Base-by-base conservation (phyloP, 2,113 vertebrate genomes). In the Aramus guarauna region DNA sequence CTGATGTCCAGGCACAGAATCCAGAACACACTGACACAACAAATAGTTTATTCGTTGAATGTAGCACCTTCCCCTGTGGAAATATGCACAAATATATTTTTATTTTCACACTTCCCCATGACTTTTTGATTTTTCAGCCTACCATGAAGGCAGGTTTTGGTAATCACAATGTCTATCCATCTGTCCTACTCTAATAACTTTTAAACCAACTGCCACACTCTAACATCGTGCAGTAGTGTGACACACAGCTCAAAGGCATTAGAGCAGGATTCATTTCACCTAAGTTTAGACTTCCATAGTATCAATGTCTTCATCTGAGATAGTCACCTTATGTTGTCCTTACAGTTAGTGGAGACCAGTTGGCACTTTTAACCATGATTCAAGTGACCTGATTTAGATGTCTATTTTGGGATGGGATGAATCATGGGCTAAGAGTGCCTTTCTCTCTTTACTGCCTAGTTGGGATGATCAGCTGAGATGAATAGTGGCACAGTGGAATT, bases 371-470 rank as follows among this genome's bases (percentile, higher is more conserved):
- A 63, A 72, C 62, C 60, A 18, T 52, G 73, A 94, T 85, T 87
- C 73, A 48, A 95, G 59, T 68, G 66, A 59, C 77, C 77, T 78
- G 80, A 95, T 96, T 85, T 92, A 92, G 86, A 68, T 30, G 15
- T 39, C 84, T 96, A 72, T 96, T 96, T 95, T 96, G 77, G 69
- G 87, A 43, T 23, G 43, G 62, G 48, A 68, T 90, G 81, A 90
- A 81, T 91, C 56, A 85, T 22, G 45, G 62, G 26, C 47, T 36
- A 87, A 59, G 52, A 75, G 32, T 41, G 60, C 53, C 43, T 52
- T 87, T 78, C 50, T 92, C 43, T 72, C 77, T 58, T 78, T 68
- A 39, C 62, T 52, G 27, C 69, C 60, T 81, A 30, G 41, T 86
- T 84, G 32, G 53, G 36, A 41, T 82, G 73, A 64, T 66, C 1